phyloP scores from a whole-genome alignment of 2,888 invertebrate species.

The Pharmacophagus antenor region DNA sequence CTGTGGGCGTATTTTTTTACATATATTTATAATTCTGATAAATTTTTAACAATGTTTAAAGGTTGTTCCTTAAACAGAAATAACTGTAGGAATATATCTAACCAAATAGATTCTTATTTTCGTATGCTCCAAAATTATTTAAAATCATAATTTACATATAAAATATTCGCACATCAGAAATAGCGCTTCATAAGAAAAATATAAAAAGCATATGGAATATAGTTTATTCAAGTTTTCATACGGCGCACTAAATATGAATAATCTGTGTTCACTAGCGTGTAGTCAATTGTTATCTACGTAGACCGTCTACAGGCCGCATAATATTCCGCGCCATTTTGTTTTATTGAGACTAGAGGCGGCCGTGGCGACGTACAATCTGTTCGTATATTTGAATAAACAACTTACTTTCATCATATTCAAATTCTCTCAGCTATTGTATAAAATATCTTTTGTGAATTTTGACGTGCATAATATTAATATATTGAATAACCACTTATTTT shows the following conservation, averaged over 20 bases:
- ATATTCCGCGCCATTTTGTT: conserved; percentile 17
- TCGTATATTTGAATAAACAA: conserved; percentile 7
- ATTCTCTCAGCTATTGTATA: too few species aligned
- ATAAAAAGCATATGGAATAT: not conserved
- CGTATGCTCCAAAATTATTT: not conserved
- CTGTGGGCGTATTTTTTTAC: too few species aligned
- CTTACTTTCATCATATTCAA: not conserved
- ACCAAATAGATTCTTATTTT: too few species aligned
- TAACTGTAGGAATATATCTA: too few species aligned
- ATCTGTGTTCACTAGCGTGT: conserved; percentile 7
- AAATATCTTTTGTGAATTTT: too few species aligned
- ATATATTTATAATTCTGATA: too few species aligned
- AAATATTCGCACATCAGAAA: not conserved
- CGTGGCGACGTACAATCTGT: conserved; percentile 4
- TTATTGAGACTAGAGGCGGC: conserved; percentile 6
- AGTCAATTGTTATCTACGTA: conserved; percentile 5
- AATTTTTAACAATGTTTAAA: too few species aligned
- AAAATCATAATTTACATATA: not conserved
- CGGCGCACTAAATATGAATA: not conserved
- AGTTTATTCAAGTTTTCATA: not conserved
- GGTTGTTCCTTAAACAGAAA: too few species aligned
- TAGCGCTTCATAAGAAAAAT: not conserved
- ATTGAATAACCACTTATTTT: too few species aligned
- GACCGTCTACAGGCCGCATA: not conserved
- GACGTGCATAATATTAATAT: too few species aligned